phyloP scores from a whole-genome alignment of 2,888 invertebrate genomes.

The Pinctada fucata region DNA sequence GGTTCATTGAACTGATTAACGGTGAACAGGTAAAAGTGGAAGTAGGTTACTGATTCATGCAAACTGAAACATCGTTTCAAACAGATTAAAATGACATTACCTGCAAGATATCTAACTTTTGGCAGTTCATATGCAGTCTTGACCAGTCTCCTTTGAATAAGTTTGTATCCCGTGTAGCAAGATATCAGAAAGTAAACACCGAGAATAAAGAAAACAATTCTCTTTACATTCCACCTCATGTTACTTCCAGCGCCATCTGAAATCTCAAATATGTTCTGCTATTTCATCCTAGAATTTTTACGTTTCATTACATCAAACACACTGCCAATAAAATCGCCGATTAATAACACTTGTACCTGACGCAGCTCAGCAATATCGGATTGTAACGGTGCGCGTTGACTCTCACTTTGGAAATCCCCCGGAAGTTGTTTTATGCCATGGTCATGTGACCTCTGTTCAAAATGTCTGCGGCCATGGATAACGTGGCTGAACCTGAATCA shows the following conservation, averaged over 20 bases:
- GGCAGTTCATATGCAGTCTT: conserved; percentile 33
- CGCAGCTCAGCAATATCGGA: not conserved
- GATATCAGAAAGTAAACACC: conserved; percentile 66
- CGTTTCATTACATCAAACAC: conserved; percentile 4
- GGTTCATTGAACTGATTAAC: too few species aligned
- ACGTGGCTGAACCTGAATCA: conserved; percentile 27
- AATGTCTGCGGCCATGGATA: conserved; percentile 65
- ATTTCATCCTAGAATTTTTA: not conserved
- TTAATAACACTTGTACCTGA: not conserved
- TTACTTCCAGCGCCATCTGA: conserved; percentile 19
- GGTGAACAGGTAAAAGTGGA: too few species aligned
- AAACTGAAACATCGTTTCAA: too few species aligned
- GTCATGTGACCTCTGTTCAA: conserved; percentile 55
- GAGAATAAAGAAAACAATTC: conserved; percentile 62
- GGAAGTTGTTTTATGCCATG: conserved; percentile 41
- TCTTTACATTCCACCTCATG: conserved; percentile 55
- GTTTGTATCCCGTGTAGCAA: conserved; percentile 68
- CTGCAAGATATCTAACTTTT: conserved; percentile 7
- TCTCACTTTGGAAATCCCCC: conserved; percentile 33
- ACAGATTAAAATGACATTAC: too few species aligned
- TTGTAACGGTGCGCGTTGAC: not conserved
- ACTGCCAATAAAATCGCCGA: not conserved
- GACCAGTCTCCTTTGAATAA: conserved; percentile 50
- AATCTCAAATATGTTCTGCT: not conserved
- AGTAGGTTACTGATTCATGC: too few species aligned